Evolutionary conservation across 2,113 vertebrate species (phyloP).

Genomic region (Hippocampus guttulatus): DNA sequence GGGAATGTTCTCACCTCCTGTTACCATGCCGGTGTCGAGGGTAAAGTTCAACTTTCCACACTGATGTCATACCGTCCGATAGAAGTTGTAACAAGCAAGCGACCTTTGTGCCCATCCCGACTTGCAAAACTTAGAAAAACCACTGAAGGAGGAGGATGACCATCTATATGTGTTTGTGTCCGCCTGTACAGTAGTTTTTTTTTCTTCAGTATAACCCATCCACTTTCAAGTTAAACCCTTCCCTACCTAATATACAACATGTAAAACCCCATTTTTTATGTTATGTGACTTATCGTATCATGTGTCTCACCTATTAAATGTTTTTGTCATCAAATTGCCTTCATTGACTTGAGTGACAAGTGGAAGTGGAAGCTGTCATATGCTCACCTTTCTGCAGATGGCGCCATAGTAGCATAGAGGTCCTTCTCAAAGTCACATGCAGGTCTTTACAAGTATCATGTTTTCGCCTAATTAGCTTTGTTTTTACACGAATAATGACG

Average conservation of each 20-base stretch:
- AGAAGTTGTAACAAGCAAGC: background rate
- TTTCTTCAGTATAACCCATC: slow-evolving; percentile 38
- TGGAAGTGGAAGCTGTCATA: slow-evolving; percentile 5
- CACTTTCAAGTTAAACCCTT: slow-evolving; percentile 9
- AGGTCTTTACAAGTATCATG: background rate
- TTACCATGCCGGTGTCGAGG: background rate
- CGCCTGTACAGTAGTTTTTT: slow-evolving; percentile 45
- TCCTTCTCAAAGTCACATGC: slow-evolving; percentile 10
- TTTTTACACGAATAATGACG: background rate
- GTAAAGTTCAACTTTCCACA: too few relatives aligned
- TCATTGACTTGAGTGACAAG: background rate
- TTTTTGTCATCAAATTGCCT: slow-evolving; percentile 8
- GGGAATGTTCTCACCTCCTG: background rate
- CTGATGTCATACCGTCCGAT: too few relatives aligned
- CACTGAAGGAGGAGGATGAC: slow-evolving; percentile 1
- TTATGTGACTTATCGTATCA: slow-evolving; percentile 28
- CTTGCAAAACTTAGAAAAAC: background rate
- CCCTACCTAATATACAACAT: slow-evolving; percentile 33
- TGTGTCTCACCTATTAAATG: slow-evolving; percentile 44
- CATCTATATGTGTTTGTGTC: background rate
- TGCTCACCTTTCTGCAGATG: slow-evolving; percentile 49
- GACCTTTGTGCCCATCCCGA: background rate
- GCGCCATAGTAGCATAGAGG: slow-evolving; percentile 55
- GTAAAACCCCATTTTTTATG: slow-evolving; percentile 18
- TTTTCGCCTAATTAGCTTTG: background rate